These are phyloP conservation scores for Florisuga fusca DNA, from an alignment of 2,797 vertebrate species.

Conservation along the genomic window DNA sequence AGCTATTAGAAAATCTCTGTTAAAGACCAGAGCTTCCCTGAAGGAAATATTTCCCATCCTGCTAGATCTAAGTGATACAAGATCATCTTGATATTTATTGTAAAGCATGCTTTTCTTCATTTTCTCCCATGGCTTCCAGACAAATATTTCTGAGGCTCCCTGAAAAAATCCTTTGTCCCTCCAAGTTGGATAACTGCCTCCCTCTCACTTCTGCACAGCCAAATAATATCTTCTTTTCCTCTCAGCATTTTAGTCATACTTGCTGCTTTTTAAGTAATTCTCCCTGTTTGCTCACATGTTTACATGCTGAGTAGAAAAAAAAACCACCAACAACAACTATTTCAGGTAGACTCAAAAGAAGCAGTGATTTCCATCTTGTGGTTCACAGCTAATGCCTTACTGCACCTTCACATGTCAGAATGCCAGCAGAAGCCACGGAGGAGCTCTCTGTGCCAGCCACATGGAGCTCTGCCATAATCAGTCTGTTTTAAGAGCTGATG, in stretches of 20 bases:
- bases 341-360: not conserved
- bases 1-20: not conserved
- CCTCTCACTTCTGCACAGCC: not conserved
- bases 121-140: conserved; percentile 16
- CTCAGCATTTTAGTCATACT: not conserved
- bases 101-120: conserved; percentile 13
- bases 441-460: not conserved
- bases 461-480: not conserved
- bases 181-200: not conserved
- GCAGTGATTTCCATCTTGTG: not conserved
- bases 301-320: not conserved
- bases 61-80: not conserved
- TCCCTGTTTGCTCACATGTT: not conserved
- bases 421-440: conserved; percentile 24
- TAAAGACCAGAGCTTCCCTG: not conserved
- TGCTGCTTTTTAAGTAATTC: not conserved
- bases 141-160: conserved; percentile 19
- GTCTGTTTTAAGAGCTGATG: not conserved
- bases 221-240: not conserved
- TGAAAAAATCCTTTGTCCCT: not conserved
- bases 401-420: not conserved
- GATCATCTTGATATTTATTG: not conserved
- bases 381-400: not conserved
- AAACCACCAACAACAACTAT: not conserved
- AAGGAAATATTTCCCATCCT: not conserved